Conservation (phyloP, 2,888 invertebrate genomes). For the Dryobotodes eremita region DNA sequence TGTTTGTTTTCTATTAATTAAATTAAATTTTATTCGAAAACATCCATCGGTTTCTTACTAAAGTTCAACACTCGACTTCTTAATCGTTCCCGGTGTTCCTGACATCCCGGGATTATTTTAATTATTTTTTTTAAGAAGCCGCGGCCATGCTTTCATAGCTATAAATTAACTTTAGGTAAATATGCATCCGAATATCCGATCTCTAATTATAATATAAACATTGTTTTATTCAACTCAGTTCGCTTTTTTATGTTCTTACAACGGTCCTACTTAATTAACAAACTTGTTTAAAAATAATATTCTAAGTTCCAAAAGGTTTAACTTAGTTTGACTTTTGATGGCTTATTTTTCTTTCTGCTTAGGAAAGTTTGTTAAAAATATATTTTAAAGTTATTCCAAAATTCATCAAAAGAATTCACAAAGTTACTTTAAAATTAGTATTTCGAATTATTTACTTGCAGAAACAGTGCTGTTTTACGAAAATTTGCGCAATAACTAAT, state of each 20-base stretch:
- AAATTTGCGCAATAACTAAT: background rate
- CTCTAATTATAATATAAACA: background rate
- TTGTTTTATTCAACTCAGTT: background rate
- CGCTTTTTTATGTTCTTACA: background rate
- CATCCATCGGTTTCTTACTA: no score
- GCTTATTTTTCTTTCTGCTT: slow-evolving; percentile 3
- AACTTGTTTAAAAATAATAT: slow-evolving; percentile 20
- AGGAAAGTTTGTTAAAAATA: background rate
- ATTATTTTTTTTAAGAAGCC: no score
- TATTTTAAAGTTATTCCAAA: background rate
- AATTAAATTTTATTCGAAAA: no score
- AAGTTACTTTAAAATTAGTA: background rate
- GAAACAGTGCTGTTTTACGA: background rate
- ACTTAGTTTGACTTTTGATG: slow-evolving; percentile 9
- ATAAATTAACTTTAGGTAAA: no score
- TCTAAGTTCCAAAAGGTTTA: slow-evolving; percentile 13
- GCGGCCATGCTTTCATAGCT: no score
- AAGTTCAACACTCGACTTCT: no score
- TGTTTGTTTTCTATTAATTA: no score
- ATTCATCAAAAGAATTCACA: slow-evolving; percentile 13
- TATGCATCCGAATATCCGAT: no score
- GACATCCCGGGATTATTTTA: no score
- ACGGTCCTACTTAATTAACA: slow-evolving; percentile 22
- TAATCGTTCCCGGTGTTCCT: no score
- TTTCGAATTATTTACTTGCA: background rate